Evolutionary conservation across 2,888 invertebrate genomes (phyloP).

Genomic region (Mechanitis mazaeus): DNA sequence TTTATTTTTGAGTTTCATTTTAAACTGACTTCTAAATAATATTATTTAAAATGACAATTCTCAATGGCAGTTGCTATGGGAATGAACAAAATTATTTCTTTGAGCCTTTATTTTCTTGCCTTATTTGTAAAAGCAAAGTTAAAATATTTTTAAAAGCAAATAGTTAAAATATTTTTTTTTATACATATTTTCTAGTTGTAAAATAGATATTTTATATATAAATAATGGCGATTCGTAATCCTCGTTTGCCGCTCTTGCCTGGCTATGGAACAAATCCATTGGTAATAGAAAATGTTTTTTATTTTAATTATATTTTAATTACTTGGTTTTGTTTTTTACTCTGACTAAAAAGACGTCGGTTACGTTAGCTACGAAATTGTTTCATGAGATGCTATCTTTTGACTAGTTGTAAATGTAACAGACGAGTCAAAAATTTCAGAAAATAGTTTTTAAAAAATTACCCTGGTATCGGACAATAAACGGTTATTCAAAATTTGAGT

Average conservation of each 20-base stretch:
- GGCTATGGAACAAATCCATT: conserved; percentile 81
- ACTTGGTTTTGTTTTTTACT: neutral
- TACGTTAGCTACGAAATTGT: too few relatives aligned
- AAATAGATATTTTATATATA: neutral
- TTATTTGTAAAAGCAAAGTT: neutral
- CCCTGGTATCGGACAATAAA: too few relatives aligned
- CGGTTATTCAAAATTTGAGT: too few relatives aligned
- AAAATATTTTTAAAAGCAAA: too few relatives aligned
- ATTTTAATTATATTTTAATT: conserved; percentile 1
- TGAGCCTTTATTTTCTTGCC: neutral
- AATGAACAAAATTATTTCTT: neutral
- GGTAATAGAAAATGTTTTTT: conserved; percentile 64
- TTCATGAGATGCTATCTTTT: too few relatives aligned
- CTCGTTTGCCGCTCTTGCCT: conserved; percentile 83
- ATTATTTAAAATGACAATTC: neutral
- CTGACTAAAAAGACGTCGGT: too few relatives aligned
- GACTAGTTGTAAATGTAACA: too few relatives aligned
- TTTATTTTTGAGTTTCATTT: too few relatives aligned
- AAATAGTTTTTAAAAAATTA: too few relatives aligned
- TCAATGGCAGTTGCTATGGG: neutral
- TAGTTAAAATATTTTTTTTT: neutral
- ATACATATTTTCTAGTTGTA: neutral
- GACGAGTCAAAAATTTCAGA: too few relatives aligned
- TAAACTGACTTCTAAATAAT: too few relatives aligned
- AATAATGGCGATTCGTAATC: conserved; percentile 72